Evolutionary conservation across 1,140 invertebrate genomes (phyloP).

Genomic region (Brevipalpus yothersi): DNA sequence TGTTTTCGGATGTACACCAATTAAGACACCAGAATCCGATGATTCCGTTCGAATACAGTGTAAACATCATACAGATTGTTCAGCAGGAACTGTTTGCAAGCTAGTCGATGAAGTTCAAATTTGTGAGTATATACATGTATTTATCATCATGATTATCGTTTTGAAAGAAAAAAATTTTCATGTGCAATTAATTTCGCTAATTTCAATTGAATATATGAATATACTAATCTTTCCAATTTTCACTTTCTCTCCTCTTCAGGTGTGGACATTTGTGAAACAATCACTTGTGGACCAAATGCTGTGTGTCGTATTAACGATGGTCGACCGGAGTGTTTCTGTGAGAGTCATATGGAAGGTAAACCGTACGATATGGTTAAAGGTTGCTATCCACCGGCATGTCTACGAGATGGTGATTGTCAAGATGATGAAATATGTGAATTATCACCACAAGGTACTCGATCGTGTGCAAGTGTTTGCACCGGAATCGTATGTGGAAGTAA

Average conservation of each 20-base stretch:
- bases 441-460: conserved; percentile 7
- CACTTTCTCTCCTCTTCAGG: background rate
- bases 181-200: no score
- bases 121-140: conserved; percentile 39
- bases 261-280: conserved; percentile 43
- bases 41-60: conserved; percentile 45
- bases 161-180: no score
- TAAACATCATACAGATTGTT: no score
- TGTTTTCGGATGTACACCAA: conserved; percentile 1
- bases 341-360: conserved; percentile 33
- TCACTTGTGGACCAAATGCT: conserved; percentile 68
- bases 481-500: conserved; percentile 45
- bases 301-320: conserved; percentile 54
- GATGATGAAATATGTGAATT: conserved; percentile 14
- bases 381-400: conserved; percentile 11
- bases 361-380: conserved; percentile 12
- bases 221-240: no score
- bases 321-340: conserved; percentile 54
- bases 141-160: no score
- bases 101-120: conserved; percentile 17
- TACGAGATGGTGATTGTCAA: conserved; percentile 15
- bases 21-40: conserved; percentile 5
- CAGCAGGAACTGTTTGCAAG: no score
- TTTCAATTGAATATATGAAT: no score
- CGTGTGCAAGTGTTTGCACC: conserved; percentile 15